Evolutionary conservation across 2,888 invertebrate genomes (phyloP).

Genomic region (Rugalucina vietnamica): DNA sequence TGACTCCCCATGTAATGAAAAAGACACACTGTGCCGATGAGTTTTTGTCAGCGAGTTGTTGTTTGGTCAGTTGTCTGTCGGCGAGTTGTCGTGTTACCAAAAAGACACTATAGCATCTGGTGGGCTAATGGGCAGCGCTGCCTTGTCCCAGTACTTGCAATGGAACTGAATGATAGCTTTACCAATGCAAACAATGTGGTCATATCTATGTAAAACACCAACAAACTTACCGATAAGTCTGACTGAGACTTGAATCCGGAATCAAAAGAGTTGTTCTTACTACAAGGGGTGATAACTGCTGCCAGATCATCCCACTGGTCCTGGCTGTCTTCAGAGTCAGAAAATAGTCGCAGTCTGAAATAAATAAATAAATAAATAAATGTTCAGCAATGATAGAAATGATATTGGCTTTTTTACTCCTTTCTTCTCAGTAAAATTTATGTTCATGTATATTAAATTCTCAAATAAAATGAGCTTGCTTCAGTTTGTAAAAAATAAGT

Average conservation of each 20-base stretch:
- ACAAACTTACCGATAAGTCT: conserved; percentile 28
- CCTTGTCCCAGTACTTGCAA: no score
- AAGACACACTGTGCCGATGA: no score
- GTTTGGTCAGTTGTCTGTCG: no score
- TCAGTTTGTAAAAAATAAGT: not conserved
- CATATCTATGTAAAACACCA: no score
- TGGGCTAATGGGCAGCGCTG: no score
- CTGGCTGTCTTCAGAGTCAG: not conserved
- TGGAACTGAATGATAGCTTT: no score
- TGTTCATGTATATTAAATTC: not conserved
- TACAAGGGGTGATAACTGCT: conserved; percentile 36
- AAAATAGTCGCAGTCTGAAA: not conserved
- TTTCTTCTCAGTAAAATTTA: not conserved
- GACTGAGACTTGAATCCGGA: conserved; percentile 29
- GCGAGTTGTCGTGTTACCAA: no score
- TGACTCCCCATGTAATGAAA: no score
- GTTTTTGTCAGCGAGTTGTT: no score
- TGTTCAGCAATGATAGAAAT: not conserved
- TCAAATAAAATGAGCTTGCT: not conserved
- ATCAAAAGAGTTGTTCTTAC: conserved; percentile 29
- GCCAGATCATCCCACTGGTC: conserved; percentile 16
- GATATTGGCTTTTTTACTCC: not conserved
- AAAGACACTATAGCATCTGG: no score
- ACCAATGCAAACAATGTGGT: no score
- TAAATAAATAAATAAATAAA: conserved; percentile 6